Base-by-base conservation (phyloP, 2,113 vertebrate species). In the Austrofundulus limnaeus region DNA sequence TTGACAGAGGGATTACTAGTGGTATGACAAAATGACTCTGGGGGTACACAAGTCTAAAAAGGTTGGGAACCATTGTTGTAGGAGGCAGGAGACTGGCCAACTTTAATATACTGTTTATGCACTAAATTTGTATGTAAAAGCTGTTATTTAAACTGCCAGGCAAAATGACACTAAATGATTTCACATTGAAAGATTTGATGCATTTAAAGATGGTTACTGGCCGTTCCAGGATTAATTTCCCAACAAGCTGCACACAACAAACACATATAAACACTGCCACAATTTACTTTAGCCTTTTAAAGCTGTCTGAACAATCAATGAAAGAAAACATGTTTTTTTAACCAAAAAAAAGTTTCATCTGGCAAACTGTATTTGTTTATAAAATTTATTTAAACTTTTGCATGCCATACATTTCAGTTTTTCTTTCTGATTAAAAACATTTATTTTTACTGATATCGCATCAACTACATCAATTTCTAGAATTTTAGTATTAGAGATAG, bases 41-140 rank as follows among this genome's bases (percentile, higher is more conserved):
- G n/a, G n/a, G n/a, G n/a, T n/a, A n/a, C n/a, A n/a, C n/a, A n/a
- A n/a, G n/a, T n/a, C n/a, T n/a, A n/a, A n/a, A n/a, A n/a, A n/a
- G n/a, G n/a, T n/a, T n/a, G n/a, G n/a, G n/a, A n/a, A n/a, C n/a
- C n/a, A n/a, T n/a, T n/a, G n/a, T n/a, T n/a, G n/a, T n/a, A n/a
- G 21, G 34, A 67, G 25, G 34, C 45, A 39, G 55, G 39, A 54
- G 54, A 61, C 56, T 20, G 20, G 37, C 38, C 19, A 61, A 10
- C 49, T 52, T 77, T 61, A 75, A 78, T 76, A n/a, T n/a, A n/a
- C n/a, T n/a, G n/a, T n/a, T 70, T 77, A 58, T 64, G 34, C 60
- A 66, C 53, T 60, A 50, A 58, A 65, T 72, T 47, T 52, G 49
- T 46, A 49, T 31, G 34, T 60, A 48, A 66, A n/a, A 67, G 62